Evolutionary conservation across 2,888 invertebrate genomes (phyloP).

Genomic region (Nemurella pictetii): DNA sequence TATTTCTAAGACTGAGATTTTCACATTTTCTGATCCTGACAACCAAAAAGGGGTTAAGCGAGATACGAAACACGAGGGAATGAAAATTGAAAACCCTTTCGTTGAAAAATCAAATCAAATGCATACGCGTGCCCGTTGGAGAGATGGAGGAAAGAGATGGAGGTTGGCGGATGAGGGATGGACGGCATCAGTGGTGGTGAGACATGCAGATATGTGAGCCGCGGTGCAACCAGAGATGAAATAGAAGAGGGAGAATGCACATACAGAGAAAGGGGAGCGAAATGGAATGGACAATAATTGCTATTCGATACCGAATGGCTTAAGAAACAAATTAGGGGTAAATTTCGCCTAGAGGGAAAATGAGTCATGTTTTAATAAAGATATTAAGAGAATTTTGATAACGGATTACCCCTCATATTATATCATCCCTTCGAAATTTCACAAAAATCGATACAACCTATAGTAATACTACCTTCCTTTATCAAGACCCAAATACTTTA

Average conservation of each 20-base stretch:
- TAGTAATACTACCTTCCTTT: not conserved
- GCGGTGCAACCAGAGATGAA: slow-evolving; percentile 1
- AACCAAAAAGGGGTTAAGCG: slow-evolving; percentile 21
- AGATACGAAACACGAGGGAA: not conserved
- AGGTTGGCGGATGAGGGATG: not conserved
- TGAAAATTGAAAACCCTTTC: slow-evolving; percentile 18
- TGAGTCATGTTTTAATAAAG: slow-evolving; percentile 41
- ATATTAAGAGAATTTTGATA: slow-evolving; percentile 38
- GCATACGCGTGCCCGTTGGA: not conserved
- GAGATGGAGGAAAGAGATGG: too few species aligned
- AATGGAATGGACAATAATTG: slow-evolving; percentile 33
- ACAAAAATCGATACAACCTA: not conserved
- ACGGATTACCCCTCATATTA: slow-evolving; percentile 40
- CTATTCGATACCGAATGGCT: slow-evolving; percentile 37
- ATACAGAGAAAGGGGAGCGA: not conserved
- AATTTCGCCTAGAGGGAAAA: slow-evolving; percentile 23
- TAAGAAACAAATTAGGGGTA: slow-evolving; percentile 39
- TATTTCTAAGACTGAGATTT: slow-evolving; percentile 20
- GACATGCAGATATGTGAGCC: not conserved
- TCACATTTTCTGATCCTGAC: slow-evolving; percentile 29
- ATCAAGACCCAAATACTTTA: not conserved
- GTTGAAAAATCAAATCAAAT: not conserved
- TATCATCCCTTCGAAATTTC: not conserved
- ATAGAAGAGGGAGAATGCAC: not conserved
- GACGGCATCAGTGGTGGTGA: not conserved